Evolutionary conservation across 2,888 invertebrate species (phyloP), one percentile per base, ranked within the genome.

Genomic region (Slavum lentiscoides): DNA sequence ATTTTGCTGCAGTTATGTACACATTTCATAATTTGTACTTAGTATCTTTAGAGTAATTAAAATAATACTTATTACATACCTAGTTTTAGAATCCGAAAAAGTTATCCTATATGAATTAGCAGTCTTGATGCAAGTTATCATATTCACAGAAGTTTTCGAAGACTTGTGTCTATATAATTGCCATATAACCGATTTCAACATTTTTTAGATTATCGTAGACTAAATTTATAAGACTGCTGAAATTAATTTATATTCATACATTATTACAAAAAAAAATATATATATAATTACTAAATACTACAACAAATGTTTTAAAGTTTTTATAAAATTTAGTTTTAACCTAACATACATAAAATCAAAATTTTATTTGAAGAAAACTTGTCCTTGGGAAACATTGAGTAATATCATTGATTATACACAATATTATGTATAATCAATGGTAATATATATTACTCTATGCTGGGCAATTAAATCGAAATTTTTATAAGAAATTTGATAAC

Each of bases 41-140:
- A 23, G 21, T 23, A 61, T 61, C 21, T 21, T 9, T 59, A 9
- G 7, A 0, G 13, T 4, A 23, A 49, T 21, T 23, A 49, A 67
- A 23, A 21, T 7, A 67, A 23, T 23, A 39, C 9, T 39, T 21
- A 39, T 30, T 59, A 82, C 43, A 53, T 70, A 83, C 83, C 83
- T 81, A n/a, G 83, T 82, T 80, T 83, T 83, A n/a, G 83, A 62
- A 66, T 83, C 58, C 85, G 86, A 19, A 83, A 84, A 39, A 84
- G 84, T 43, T 82, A 83, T 53, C 17, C 64, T 37, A 30, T 43
- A 70, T n/a, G 80, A 72, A 80, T 70, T 66, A 23, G 0, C 15
- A 30, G 19, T 23, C 19, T 64, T 80, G 30, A 64, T 15, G 39
- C 62, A 39, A 55, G 55, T 70, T 6, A 77, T 37, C 11, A 43